These are phyloP conservation scores for Seriola rivoliana DNA, from an alignment of 2,113 vertebrate genomes.

Conservation along the genomic window DNA sequence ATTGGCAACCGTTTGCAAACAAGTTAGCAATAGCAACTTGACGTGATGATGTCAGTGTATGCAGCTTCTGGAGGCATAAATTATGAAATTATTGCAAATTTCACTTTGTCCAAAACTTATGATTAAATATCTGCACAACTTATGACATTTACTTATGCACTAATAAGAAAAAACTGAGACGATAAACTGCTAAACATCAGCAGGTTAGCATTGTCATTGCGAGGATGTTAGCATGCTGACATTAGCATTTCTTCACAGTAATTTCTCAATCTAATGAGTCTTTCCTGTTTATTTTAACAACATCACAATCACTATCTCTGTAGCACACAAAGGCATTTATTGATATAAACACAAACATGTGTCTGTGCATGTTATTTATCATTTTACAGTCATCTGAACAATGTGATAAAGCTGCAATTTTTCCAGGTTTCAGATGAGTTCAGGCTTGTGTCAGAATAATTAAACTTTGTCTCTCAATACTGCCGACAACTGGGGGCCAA, in stretches of 20 bases:
- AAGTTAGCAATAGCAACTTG: background rate
- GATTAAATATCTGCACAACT: no score
- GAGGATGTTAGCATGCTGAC: background rate
- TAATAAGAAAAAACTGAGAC: no score
- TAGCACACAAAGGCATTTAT: no score
- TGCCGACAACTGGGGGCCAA: constrained; percentile 58
- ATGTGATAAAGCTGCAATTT: constrained; percentile 78
- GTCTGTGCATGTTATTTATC: constrained; percentile 81
- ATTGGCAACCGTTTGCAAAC: background rate
- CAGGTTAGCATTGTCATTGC: background rate
- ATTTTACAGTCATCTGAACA: constrained; percentile 89
- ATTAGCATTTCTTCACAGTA: background rate
- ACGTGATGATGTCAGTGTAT: no score
- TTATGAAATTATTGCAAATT: background rate
- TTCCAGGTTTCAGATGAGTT: background rate
- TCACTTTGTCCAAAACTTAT: background rate
- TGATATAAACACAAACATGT: constrained; percentile 63
- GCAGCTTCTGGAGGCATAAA: background rate
- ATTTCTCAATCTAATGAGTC: background rate
- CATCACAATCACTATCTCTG: background rate
- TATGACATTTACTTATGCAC: no score
- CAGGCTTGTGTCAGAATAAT: constrained; percentile 4
- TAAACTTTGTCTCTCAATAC: constrained; percentile 47
- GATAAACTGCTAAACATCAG: background rate
- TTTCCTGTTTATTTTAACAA: background rate